A percentile compares a stretch with the other conserved stretches of the same genome.
Evolutionary conservation across 2,113 vertebrate genomes (phyloP).

Genomic region (Channa maculata): DNA sequence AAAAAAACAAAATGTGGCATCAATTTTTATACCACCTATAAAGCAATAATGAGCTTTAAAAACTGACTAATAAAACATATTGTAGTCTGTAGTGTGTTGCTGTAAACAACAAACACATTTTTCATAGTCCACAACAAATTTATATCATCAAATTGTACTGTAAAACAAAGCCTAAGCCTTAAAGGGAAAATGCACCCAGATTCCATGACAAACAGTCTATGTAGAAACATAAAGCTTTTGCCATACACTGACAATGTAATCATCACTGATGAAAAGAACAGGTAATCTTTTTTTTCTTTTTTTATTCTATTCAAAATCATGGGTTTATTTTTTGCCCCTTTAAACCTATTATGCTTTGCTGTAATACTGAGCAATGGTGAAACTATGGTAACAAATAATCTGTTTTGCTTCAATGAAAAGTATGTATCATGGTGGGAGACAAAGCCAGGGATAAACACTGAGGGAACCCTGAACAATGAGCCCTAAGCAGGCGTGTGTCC

Average conservation of each 20-base stretch:
- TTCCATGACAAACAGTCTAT: slow-evolving; percentile 20
- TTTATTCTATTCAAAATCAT: slow-evolving; percentile 24
- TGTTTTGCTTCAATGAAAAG: slow-evolving; percentile 86
- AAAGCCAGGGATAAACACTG: slow-evolving; percentile 83
- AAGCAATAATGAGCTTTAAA: neutral
- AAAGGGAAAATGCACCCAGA: neutral
- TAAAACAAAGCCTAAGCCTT: neutral
- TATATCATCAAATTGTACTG: neutral
- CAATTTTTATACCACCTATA: neutral
- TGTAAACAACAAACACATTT: neutral
- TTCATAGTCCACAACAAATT: slow-evolving; percentile 1
- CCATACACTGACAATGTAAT: slow-evolving; percentile 47
- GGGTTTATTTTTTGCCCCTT: slow-evolving; percentile 39
- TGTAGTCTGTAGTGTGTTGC: neutral
- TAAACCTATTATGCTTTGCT: slow-evolving; percentile 77
- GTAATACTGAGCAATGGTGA: slow-evolving; percentile 83
- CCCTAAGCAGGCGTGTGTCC: slow-evolving; percentile 63
- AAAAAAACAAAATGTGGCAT: neutral
- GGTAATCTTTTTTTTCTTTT: slow-evolving; percentile 67
- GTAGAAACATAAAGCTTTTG: slow-evolving; percentile 26
- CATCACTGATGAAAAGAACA: slow-evolving; percentile 72
- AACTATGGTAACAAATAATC: slow-evolving; percentile 89
- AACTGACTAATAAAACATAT: too few relatives aligned
- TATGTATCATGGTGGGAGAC: slow-evolving; percentile 84
- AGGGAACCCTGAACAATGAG: slow-evolving; percentile 73